A percentile compares a stretch with the other conserved stretches of the same genome.
phyloP scores from a whole-genome alignment of 2,797 vertebrate species.

The Todus mexicanus region DNA sequence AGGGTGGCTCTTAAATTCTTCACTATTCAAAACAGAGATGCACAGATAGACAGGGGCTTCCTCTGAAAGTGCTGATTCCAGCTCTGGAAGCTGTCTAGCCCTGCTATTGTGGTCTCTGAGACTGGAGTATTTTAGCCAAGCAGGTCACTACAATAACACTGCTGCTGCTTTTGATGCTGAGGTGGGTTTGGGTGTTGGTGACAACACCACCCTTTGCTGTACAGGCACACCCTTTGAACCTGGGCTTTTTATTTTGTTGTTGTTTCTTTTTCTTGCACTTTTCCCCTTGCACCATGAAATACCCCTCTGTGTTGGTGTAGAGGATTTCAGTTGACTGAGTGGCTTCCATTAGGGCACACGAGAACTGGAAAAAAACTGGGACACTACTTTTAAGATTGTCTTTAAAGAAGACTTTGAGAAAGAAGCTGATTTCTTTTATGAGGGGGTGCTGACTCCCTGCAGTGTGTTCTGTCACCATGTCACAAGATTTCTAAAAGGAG shows the following conservation, averaged over 20 bases:
- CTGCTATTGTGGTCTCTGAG: neutral
- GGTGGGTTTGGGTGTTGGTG: neutral
- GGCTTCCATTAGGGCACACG: neutral
- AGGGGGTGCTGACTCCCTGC: neutral
- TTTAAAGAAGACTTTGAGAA: neutral
- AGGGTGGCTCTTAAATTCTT: neutral
- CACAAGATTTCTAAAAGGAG: constrained; percentile 56
- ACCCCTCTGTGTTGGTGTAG: neutral
- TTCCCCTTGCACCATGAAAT: neutral
- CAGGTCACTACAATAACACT: neutral
- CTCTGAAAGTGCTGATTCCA: neutral
- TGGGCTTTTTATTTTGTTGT: neutral
- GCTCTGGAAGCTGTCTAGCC: neutral
- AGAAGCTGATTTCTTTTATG: neutral
- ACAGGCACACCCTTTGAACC: neutral
- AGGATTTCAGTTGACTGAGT: neutral
- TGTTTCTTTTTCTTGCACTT: too few relatives aligned
- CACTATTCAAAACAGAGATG: neutral
- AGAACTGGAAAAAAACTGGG: neutral
- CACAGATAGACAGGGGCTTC: neutral
- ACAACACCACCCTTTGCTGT: neutral
- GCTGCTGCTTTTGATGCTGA: neutral
- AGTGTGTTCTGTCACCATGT: constrained; percentile 30
- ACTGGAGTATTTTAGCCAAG: neutral
- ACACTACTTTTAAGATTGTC: neutral